These are phyloP conservation scores for Unio delphinus DNA, from an alignment of 2,888 invertebrate genomes.

Conservation along the genomic window DNA sequence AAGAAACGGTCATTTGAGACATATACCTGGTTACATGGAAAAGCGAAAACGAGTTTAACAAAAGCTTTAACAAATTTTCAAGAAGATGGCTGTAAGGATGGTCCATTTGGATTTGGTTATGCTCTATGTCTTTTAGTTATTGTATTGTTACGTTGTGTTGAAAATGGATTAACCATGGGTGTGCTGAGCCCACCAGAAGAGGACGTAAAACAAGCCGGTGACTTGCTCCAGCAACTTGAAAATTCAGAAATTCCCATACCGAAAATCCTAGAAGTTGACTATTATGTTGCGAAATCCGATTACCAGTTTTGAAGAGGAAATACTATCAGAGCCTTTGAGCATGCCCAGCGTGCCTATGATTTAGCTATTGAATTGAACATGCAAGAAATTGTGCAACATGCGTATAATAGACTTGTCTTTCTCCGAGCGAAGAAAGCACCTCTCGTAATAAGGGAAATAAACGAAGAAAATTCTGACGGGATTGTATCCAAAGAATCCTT, in stretches of 20 bases:
- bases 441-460: slow-evolving; percentile 6
- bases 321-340: slow-evolving; percentile 19
- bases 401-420: slow-evolving; percentile 20
- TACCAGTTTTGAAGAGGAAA: slow-evolving; percentile 30
- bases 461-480: slow-evolving; percentile 11
- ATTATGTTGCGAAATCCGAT: slow-evolving; percentile 36
- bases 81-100: slow-evolving; percentile 40
- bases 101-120: slow-evolving; percentile 42
- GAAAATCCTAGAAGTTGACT: slow-evolving; percentile 37
- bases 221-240: slow-evolving; percentile 29
- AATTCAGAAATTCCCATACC: slow-evolving; percentile 31
- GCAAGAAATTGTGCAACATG: slow-evolving; percentile 36
- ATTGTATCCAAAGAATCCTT: neutral
- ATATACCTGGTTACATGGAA: slow-evolving; percentile 22
- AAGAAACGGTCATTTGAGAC: slow-evolving; percentile 19
- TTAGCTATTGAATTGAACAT: slow-evolving; percentile 30
- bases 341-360: slow-evolving; percentile 24
- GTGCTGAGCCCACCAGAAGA: slow-evolving; percentile 15
- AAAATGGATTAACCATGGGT: slow-evolving; percentile 37
- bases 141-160: slow-evolving; percentile 32
- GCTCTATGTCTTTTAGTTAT: slow-evolving; percentile 32
- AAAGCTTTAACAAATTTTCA: slow-evolving; percentile 35
- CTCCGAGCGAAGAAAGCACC: slow-evolving; percentile 11
- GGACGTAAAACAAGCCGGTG: slow-evolving; percentile 22
- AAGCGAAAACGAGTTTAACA: slow-evolving; percentile 31